These are phyloP conservation scores for Apis dorsata DNA, from an alignment of 1,140 invertebrate species.

Conservation along the genomic window DNA sequence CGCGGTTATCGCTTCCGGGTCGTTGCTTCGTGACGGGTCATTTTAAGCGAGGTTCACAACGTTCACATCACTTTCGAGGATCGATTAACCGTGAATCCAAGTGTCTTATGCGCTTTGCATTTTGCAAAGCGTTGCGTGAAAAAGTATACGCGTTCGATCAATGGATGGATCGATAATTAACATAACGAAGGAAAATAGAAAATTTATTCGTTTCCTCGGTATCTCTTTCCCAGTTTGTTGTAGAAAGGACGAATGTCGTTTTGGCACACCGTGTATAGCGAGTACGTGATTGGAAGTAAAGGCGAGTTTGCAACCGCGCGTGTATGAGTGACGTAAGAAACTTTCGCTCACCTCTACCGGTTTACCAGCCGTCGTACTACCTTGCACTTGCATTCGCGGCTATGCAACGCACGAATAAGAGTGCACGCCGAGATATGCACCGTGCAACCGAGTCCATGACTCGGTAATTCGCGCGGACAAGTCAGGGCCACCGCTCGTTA, in stretches of 20 bases:
- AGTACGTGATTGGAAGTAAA: neutral
- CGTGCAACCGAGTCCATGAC: slow-evolving; percentile 40
- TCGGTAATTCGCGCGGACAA: slow-evolving; percentile 50
- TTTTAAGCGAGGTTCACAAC: slow-evolving; percentile 64
- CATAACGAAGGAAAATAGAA: no score
- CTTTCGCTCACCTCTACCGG: slow-evolving; percentile 73
- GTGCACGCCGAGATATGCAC: slow-evolving; percentile 51
- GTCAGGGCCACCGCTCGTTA: slow-evolving; percentile 55
- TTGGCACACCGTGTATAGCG: neutral
- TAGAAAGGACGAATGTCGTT: neutral
- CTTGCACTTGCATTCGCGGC: slow-evolving; percentile 73
- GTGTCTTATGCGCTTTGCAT: no score
- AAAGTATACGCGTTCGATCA: no score
- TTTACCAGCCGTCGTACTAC: slow-evolving; percentile 63
- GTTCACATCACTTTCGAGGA: neutral
- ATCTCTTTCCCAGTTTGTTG: no score
- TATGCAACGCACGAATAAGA: slow-evolving; percentile 49
- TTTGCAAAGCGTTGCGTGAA: no score
- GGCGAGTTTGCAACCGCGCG: slow-evolving; percentile 16
- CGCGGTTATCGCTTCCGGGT: slow-evolving; percentile 72
- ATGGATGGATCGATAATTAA: no score
- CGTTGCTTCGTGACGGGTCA: slow-evolving; percentile 72
- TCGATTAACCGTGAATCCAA: no score
- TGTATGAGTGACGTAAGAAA: slow-evolving; percentile 69
- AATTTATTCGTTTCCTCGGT: no score